Evolutionary conservation across 2,888 invertebrate genomes (phyloP), one percentile per base, ranked within the genome.

Genomic region (Cheilosia urbana): DNA sequence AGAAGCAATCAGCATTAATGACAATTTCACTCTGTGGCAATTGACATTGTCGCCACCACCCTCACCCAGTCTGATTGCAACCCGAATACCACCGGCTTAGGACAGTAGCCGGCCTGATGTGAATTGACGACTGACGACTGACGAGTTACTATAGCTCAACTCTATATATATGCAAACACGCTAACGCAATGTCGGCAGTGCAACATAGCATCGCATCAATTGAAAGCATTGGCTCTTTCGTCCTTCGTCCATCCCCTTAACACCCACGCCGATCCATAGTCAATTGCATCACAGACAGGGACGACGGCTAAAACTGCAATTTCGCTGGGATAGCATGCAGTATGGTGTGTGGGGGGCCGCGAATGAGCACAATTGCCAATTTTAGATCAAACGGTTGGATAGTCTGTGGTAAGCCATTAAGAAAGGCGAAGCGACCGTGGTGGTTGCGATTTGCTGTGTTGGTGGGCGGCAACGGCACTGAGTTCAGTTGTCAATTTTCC

Each of bases 1-100:
- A 84, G 84, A 84, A 80, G 84, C 84, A 84, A 84, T 84, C 84
- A 84, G 80, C 79, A 75, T 80, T 84, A 84, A 84, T 80, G 84
- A 75, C 79, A 80, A 84, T 60, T 80, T 69, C 63, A 71, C 80
- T 79, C 75, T 63, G 72, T 55, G 51, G 40, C 69, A 63, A 63
- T 77, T 63, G 58, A 45, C 40, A 79, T 63, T 37, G 45, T 19
- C 42, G 66, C 40, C 51, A 19, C 37, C 27, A 21, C 40, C 27
- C 62, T n/a, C n/a, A 4, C 30, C 30, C 30, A 9, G 30, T 1
- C 30, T 30, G 30, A 30, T 9, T 30, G 30, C 30, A 30, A 30
- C 30, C 30, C 9, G 30, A 30, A 30, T 30, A 9, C 9, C 30
- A 30, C n/a, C 55, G 24, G 58, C 51, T 79, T 65, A 72, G 51